These are phyloP conservation scores for Acanthosepion esculentum DNA, from an alignment of 2,888 invertebrate genomes.

Conservation along the genomic window DNA sequence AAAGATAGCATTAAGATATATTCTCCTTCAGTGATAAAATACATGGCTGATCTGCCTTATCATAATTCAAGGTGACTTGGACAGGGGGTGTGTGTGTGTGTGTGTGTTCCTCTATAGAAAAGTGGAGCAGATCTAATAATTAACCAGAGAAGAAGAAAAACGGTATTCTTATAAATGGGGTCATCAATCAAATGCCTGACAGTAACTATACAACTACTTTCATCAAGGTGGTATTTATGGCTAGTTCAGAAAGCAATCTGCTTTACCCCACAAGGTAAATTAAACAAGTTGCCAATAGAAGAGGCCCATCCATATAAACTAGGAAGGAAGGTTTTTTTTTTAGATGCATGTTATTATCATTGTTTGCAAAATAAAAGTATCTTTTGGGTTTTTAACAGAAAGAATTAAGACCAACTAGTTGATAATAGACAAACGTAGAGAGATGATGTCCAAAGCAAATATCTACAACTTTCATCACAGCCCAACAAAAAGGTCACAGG, in stretches of 20 bases:
- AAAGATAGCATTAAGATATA: no score
- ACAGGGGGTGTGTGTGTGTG: neutral
- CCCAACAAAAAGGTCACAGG: neutral
- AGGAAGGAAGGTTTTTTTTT: neutral
- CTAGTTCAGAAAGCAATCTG: neutral
- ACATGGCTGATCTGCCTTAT: neutral
- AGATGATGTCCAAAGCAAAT: neutral
- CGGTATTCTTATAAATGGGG: neutral
- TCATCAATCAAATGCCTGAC: constrained; percentile 1
- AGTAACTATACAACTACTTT: neutral
- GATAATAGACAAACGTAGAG: neutral
- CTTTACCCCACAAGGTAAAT: neutral
- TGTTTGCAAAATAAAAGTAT: neutral
- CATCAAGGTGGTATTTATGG: neutral
- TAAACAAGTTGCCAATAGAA: neutral
- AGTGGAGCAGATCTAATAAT: neutral
- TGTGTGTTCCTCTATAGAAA: neutral
- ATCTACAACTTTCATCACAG: neutral
- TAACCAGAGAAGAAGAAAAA: neutral
- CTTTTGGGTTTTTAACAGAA: neutral
- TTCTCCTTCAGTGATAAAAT: neutral
- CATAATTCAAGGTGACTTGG: neutral
- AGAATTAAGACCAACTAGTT: neutral
- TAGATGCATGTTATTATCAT: neutral
- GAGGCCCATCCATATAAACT: neutral